Evolutionary conservation across 2,797 vertebrate species (phyloP).

Genomic region (Argentina silus): DNA sequence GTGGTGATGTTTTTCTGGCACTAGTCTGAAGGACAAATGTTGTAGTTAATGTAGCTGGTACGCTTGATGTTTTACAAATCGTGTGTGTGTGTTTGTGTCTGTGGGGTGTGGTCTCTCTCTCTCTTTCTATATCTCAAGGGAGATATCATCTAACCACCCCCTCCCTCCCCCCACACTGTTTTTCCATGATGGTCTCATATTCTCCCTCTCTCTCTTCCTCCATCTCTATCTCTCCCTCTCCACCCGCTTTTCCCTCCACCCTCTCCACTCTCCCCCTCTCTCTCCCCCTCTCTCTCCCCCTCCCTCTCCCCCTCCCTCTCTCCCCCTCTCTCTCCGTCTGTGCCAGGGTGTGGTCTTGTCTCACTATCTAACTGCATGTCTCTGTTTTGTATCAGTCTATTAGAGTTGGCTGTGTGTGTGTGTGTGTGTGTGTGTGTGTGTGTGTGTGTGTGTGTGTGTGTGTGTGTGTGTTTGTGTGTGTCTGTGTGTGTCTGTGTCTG

Average conservation of each 20-base stretch:
- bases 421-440: conserved; percentile 7
- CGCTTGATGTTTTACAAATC: neutral
- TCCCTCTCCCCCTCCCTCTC: too few species aligned
- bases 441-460: conserved; percentile 9
- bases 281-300: too few species aligned
- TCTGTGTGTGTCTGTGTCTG: conserved; percentile 4
- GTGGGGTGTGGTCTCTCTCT: neutral
- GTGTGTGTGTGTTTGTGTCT: neutral
- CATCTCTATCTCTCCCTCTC: neutral
- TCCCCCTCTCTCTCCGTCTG: neutral
- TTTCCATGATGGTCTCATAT: neutral
- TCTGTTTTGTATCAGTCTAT: conserved; percentile 27
- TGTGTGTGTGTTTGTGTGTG: conserved; percentile 8
- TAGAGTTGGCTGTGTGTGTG: conserved; percentile 41
- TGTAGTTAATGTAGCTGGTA: neutral
- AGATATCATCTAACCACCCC: conserved; percentile 1
- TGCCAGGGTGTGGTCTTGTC: conserved; percentile 62
- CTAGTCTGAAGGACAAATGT: neutral
- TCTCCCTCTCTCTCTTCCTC: neutral
- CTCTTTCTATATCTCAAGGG: neutral
- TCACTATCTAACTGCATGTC: conserved; percentile 21
- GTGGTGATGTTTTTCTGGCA: neutral
- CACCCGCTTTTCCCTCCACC: too few species aligned
- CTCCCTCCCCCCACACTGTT: neutral
- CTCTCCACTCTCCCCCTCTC: too few species aligned